These are phyloP conservation scores for Chironomus tepperi DNA, from an alignment of 1,140 invertebrate genomes.

Conservation along the genomic window DNA sequence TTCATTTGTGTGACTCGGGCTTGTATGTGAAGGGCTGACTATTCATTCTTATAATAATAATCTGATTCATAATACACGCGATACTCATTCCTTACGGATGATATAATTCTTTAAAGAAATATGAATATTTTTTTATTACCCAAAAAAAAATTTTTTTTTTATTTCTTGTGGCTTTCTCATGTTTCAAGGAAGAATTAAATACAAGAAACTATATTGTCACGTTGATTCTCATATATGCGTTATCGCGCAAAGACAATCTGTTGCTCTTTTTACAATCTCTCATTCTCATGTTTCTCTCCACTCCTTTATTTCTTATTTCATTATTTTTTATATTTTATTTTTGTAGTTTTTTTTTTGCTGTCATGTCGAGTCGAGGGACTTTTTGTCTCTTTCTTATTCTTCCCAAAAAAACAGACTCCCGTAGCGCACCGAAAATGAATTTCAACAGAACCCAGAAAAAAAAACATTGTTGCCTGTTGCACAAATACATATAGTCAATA, in stretches of 20 bases:
- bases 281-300: slow-evolving; percentile 14
- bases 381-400: not conserved
- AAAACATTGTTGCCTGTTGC: slow-evolving; percentile 4
- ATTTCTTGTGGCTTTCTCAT: too few relatives aligned
- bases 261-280: not conserved
- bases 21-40: not conserved
- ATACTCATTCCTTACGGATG: not conserved
- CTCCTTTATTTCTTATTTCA: not conserved
- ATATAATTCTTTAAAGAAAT: not conserved
- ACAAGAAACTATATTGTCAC: not conserved
- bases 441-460: not conserved
- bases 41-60: not conserved
- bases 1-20: too few relatives aligned
- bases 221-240: not conserved
- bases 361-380: not conserved
- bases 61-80: not conserved
- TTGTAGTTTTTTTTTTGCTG: not conserved
- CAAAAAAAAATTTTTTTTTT: not conserved
- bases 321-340: not conserved
- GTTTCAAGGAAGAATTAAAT: not conserved
- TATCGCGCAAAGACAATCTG: slow-evolving; percentile 21
- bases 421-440: slow-evolving; percentile 12
- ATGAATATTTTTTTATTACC: not conserved
- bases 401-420: slow-evolving; percentile 3
- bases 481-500: not conserved